Base-by-base conservation (phyloP, 2,797 vertebrate genomes). In the Sylvilagus floridanus region DNA sequence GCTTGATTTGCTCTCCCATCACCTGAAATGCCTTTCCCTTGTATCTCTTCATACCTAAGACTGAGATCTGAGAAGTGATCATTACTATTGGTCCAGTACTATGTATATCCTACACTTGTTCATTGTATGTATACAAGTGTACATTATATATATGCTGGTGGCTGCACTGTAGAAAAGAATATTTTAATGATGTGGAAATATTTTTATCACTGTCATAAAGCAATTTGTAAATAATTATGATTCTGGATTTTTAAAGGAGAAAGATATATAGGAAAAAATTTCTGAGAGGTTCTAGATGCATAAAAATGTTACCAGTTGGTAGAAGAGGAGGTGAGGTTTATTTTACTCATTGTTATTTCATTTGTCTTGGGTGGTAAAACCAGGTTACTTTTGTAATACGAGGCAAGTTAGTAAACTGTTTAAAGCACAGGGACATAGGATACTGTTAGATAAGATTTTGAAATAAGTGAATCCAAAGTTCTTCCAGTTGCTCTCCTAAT, bases 361-460 rank as follows among this genome's bases (percentile, higher is more conserved):
- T 83, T 76, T 54, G 4, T 89, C 19, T 71, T 87, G 42, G 47
- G 22, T 19, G 68, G 50, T 65, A 92, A 75, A 82, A 5, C 2
- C 88, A 14, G 84, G 92, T 95, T 50, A n/a, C 12, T 90, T 94
- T 82, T 82, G 7, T 78, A 88, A 71, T 73, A 84, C 87, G 26
- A 66, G 7, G 19, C 10, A 10, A 26, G 28, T 81, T 86, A 75
- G 82, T 83, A 62, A 94, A 93, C 42, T 7, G 17, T 54, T 60
- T 35, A 73, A 91, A 83, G 26, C 4, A 26, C 47, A 69, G n/a
- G 42, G 22, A 75, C 0, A 24, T 88, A 79, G 17, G 4, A 9
- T 42, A 75, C 62, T 2, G 37, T 93, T 75, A 87, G 32, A 21
- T 60, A 78, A 72, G 86, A 66, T 62, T 91, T 69, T 91, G 8